A percentile compares a stretch with the other conserved stretches of the same genome.
phyloP scores from a whole-genome alignment of 2,888 invertebrate genomes.

The Hanleya hanleyi region DNA sequence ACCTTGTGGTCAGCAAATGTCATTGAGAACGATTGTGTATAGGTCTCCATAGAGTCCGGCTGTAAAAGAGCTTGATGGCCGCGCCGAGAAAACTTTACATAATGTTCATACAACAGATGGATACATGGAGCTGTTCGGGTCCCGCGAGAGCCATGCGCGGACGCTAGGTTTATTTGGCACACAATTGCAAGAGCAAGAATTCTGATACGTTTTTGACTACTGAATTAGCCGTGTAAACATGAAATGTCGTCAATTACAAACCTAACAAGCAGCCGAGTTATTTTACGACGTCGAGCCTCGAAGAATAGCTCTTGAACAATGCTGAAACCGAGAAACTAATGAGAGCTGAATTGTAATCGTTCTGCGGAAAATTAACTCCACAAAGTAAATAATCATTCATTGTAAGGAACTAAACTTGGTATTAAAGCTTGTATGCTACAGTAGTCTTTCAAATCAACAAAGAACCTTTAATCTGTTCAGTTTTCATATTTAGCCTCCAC shows the following conservation, averaged over 20 bases:
- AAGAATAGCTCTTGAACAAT: too few species aligned
- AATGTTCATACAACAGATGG: constrained; percentile 9
- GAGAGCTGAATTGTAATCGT: too few species aligned
- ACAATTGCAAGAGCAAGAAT: background rate
- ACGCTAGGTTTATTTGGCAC: background rate
- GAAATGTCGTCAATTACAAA: background rate
- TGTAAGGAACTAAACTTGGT: too few species aligned
- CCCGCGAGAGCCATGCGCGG: background rate
- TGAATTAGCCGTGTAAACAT: constrained; percentile 7
- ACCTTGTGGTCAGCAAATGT: background rate
- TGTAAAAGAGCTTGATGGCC: constrained; percentile 3
- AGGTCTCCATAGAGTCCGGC: background rate
- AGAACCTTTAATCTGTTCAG: too few species aligned
- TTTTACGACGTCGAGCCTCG: too few species aligned
- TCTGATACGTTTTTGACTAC: constrained; percentile 6
- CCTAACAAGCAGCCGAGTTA: too few species aligned
- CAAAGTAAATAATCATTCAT: too few species aligned
- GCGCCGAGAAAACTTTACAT: constrained; percentile 4
- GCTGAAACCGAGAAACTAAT: too few species aligned
- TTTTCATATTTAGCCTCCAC: too few species aligned
- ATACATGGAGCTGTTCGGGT: background rate
- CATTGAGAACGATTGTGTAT: constrained; percentile 3
- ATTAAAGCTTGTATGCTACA: too few species aligned
- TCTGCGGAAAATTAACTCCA: too few species aligned
- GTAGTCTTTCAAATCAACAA: too few species aligned